Base-by-base conservation (phyloP, 1,140 invertebrate species). In the Dreissena rostriformis region DNA sequence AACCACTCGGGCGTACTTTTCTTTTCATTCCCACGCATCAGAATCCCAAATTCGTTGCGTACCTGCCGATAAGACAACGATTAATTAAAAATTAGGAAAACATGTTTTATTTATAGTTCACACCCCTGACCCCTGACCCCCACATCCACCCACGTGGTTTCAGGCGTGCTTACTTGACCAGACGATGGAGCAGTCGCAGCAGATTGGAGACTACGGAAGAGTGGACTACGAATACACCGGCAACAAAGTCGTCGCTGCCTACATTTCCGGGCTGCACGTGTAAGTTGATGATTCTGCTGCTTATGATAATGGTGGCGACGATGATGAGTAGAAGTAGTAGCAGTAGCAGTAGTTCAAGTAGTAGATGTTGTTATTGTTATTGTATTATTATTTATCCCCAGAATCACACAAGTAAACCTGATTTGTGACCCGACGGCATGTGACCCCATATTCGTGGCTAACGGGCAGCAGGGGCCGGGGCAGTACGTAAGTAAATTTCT, bases 351-450 rank as follows among this genome's bases (percentile, higher is more conserved):
- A 39, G 39, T 39, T 5, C 4, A 5, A 39, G 39, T 39, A 39
- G 39, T 8, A 39, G 39, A 5, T 39, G 8, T 39, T 39, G 39
- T 39, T 39, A 8, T 39, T 39, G 39, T 2, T 39, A 39, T 39
- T 5, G 39, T 39, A 39, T 39, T 39, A 39, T 39, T 73, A 29
- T 39, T 29, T 66, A 66, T 14, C 61, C 72, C 15, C 57, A 81
- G 79, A 65, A n/a, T 81, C 14, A 73, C 79, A 8, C 63, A 68
- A 10, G 79, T 81, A 17, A 70, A 81, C 39, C 67, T 81, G 6
- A 15, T 49, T 17, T 81, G 79, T 39, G 79, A 81, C 29, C 68
- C 53, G 11, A 63, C 29, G 24, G 79, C 79, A 6, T 81, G 68
- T 17, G 67, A n/a, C 22, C 79, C 79, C 10, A 61, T 17, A 15